A percentile compares a stretch with the other conserved stretches of the same genome.
phyloP scores from a whole-genome alignment of 92 coral and sea anemone genomes.

The Muricea muricata region DNA sequence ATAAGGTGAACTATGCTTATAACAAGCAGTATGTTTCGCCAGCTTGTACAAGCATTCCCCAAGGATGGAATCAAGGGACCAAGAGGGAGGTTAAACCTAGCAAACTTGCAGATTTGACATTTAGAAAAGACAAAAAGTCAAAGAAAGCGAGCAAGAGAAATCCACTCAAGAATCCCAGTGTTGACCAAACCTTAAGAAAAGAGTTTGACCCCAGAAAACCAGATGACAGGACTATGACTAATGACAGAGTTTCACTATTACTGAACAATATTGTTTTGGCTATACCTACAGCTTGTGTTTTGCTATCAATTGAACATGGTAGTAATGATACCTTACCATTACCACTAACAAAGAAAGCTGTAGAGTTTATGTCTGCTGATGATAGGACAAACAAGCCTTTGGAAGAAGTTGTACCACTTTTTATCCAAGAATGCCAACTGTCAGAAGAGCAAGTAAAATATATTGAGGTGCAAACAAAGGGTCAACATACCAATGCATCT shows the following conservation, averaged over 20 bases:
- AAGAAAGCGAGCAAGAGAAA: slow-evolving; percentile 52
- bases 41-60: slow-evolving; percentile 76
- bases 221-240: slow-evolving; percentile 60
- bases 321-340: slow-evolving; percentile 63
- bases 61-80: slow-evolving; percentile 75
- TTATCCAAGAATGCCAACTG: slow-evolving; percentile 65
- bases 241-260: slow-evolving; percentile 62
- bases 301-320: slow-evolving; percentile 57
- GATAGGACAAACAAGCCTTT: slow-evolving; percentile 60
- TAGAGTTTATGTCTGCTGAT: slow-evolving; percentile 54
- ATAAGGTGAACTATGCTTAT: slow-evolving; percentile 66
- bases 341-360: slow-evolving; percentile 54
- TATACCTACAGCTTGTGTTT: slow-evolving; percentile 64
- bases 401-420: slow-evolving; percentile 54
- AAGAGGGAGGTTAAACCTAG: slow-evolving; percentile 61
- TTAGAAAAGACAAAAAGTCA: slow-evolving; percentile 69
- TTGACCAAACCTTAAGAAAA: slow-evolving; percentile 46
- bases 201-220: slow-evolving; percentile 72
- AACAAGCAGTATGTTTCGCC: no score
- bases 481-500: slow-evolving; percentile 54
- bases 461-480: slow-evolving; percentile 65
- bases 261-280: slow-evolving; percentile 30
- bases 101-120: slow-evolving; percentile 54
- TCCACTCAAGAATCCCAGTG: slow-evolving; percentile 35
- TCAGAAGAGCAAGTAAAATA: slow-evolving; percentile 59